Base-by-base conservation (phyloP, 2,797 vertebrate species). In the Rhodeus uyekii region DNA sequence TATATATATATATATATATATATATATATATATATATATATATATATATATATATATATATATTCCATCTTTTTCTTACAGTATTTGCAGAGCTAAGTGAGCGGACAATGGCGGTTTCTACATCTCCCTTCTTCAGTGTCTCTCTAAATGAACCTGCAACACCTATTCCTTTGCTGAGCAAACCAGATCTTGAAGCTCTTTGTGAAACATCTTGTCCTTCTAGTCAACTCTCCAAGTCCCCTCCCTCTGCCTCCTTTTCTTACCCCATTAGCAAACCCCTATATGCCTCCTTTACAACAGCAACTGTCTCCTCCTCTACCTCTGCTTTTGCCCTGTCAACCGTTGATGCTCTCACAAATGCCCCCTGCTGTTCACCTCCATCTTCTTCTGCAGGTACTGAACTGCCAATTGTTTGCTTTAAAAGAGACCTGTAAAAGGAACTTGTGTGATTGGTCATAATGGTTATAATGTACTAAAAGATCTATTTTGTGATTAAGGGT, bases 171-270 rank as follows among this genome's bases (percentile, higher is more conserved):
- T 87, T 95, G 80, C 87, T 93, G 80, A 92, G 85, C 71, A 92
- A 90, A 24, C 94, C 95, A 9, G 94, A 95, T 86, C 94, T 95
- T 0, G 95, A 95, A 53, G 91, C 95, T 58, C 91, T 95, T 58
- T 95, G 94, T 76, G 93, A 95, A 84, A 92, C 93, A 0, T 79
- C 88, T 44, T 7, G 10, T 9, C 38, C 74, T 29, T 58, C 78
- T 16, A 60, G 44, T 63, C 74, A 61, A 9, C 34, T 79, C 14
- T n/a, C 80, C 69, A 50, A 76, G 29, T 50, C 65, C 34, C 67
- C 78, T 8, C 83, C 84, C 4, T 85, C 88, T 16, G 76, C 89
- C 68, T 80, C 32, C 19, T 18, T 67, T 3, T 75, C 72, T 55
- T 65, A 53, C 71, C 5, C 55, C 65, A 36, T n/a, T 18, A 72